Percentiles rank a stretch among this genome's conserved stretches.
Evolutionary conservation across 2,888 invertebrate genomes (phyloP).

Genomic region (Euproctis similis): DNA sequence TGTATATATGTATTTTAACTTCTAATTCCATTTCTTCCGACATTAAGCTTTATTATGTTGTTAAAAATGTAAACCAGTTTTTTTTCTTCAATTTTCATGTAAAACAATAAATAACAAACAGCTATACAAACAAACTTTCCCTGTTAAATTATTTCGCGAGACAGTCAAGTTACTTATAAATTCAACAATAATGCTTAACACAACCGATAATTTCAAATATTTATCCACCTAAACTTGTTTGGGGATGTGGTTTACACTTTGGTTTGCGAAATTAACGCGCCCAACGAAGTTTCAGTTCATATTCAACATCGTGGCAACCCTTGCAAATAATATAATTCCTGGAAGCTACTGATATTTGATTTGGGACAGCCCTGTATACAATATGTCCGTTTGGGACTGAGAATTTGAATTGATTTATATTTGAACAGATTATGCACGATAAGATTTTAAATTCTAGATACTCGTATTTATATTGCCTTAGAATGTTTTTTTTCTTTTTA

Average conservation of each 20-base stretch:
- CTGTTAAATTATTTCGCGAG: too few relatives aligned
- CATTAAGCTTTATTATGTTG: too few relatives aligned
- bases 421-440: neutral
- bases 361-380: constrained; percentile 1
- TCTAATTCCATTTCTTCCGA: too few relatives aligned
- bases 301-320: constrained; percentile 18
- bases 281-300: constrained; percentile 16
- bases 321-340: constrained; percentile 13
- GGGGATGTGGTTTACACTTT: constrained; percentile 12
- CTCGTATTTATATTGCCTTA: too few relatives aligned
- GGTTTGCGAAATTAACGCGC: constrained; percentile 16
- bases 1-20: too few relatives aligned
- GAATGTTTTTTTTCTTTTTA: too few relatives aligned
- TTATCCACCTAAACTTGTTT: constrained; percentile 13
- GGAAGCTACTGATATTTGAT: constrained; percentile 11
- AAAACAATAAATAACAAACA: too few relatives aligned
- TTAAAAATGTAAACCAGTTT: too few relatives aligned
- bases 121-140: too few relatives aligned
- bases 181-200: neutral
- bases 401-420: neutral
- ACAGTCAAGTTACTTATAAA: too few relatives aligned
- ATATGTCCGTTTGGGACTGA: neutral
- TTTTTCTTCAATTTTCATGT: too few relatives aligned
- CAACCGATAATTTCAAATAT: constrained; percentile 13
- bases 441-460: too few relatives aligned